Evolutionary conservation across 1,140 invertebrate species (phyloP).

Genomic region (Bombus superbus): DNA sequence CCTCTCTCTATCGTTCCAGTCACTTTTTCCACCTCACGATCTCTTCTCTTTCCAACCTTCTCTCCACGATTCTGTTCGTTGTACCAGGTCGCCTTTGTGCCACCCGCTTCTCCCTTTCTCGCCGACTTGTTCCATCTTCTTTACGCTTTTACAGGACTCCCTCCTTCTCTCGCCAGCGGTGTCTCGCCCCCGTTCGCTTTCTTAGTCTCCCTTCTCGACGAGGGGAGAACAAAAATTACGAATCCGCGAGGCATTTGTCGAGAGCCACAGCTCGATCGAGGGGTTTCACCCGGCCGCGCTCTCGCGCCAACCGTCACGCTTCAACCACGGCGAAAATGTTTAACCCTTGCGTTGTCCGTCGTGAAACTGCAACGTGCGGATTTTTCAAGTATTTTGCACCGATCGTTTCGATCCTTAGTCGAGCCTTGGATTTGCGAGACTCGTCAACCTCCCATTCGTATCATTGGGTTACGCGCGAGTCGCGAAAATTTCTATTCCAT

Average conservation of each 20-base stretch:
- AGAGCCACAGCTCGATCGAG: slow-evolving; percentile 56
- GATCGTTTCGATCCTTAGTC: not conserved
- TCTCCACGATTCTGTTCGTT: slow-evolving; percentile 9
- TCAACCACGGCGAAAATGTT: slow-evolving; percentile 32
- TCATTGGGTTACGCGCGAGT: no score
- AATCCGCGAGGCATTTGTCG: slow-evolving; percentile 63
- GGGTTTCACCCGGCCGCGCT: slow-evolving; percentile 43
- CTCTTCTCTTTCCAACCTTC: slow-evolving; percentile 33
- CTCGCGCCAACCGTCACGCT: slow-evolving; percentile 10
- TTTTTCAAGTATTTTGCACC: not conserved
- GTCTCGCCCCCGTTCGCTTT: slow-evolving; percentile 22
- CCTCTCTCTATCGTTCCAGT: slow-evolving; percentile 20
- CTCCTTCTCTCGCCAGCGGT: slow-evolving; percentile 1
- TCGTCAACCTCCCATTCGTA: not conserved
- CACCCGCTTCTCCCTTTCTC: slow-evolving; percentile 34
- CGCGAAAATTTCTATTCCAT: no score
- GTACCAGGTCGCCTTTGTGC: slow-evolving; percentile 3
- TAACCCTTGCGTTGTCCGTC: slow-evolving; percentile 21
- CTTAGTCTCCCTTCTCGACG: slow-evolving; percentile 41
- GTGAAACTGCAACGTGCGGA: not conserved
- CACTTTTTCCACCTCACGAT: slow-evolving; percentile 47
- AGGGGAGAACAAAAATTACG: slow-evolving; percentile 67
- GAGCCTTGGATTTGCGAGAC: not conserved
- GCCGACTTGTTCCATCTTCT: not conserved
- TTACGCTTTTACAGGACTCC: not conserved